Conservation (phyloP, 2,113 vertebrate species). For the Gulo gulo region DNA sequence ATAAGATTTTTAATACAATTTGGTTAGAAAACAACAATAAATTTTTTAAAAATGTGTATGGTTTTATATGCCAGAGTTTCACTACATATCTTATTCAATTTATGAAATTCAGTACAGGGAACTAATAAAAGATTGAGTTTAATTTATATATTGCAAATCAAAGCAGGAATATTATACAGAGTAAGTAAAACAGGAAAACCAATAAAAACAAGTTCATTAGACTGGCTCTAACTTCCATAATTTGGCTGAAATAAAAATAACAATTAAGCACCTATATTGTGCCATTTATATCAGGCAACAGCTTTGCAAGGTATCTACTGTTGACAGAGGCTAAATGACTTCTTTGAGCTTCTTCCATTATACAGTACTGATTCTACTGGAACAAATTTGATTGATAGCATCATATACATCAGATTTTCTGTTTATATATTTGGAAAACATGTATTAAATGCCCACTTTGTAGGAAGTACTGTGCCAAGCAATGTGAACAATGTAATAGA, state of each 20-base stretch:
- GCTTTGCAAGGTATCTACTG: neutral
- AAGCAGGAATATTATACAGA: neutral
- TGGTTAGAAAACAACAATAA: neutral
- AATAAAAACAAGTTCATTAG: neutral
- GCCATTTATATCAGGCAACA: neutral
- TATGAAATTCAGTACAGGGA: neutral
- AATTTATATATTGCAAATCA: neutral
- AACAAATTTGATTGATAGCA: neutral
- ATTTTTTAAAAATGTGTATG: neutral
- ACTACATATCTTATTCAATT: neutral
- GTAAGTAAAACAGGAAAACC: neutral
- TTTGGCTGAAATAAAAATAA: conserved; percentile 1
- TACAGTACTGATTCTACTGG: neutral
- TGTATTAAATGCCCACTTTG: neutral
- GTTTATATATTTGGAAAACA: conserved; percentile 4
- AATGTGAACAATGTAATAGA: neutral
- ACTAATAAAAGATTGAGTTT: neutral
- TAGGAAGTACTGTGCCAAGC: neutral
- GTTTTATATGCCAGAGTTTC: neutral
- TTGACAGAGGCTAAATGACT: conserved; percentile 15
- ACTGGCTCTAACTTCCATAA: neutral
- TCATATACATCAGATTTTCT: neutral
- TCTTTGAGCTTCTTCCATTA: neutral
- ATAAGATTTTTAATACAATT: neutral
- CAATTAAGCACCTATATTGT: neutral